These are phyloP conservation scores for Neodiprion virginianus DNA, from an alignment of 1,140 invertebrate genomes.

Conservation along the genomic window DNA sequence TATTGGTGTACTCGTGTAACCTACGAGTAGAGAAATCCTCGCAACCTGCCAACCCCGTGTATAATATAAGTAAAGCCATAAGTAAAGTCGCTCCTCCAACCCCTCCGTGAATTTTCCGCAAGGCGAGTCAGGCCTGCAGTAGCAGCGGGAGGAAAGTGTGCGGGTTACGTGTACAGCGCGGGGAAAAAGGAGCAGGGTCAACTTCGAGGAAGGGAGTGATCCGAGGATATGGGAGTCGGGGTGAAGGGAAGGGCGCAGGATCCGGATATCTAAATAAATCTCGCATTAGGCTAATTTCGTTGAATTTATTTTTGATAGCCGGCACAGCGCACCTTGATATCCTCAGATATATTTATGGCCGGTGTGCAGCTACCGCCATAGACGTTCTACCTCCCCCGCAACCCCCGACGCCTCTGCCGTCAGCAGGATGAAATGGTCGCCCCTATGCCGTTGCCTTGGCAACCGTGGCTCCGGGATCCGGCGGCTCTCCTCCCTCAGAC, in stretches of 20 bases:
- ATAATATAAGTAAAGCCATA: no score
- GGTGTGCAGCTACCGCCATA: constrained; percentile 32
- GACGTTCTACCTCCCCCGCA: constrained; percentile 25
- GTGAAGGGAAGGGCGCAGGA: background rate
- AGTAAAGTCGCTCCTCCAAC: no score
- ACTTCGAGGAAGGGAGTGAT: background rate
- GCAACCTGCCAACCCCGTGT: no score
- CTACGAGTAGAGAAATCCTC: no score
- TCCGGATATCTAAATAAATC: constrained; percentile 25
- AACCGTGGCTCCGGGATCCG: constrained; percentile 46
- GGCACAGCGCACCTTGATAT: constrained; percentile 21
- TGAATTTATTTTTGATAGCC: constrained; percentile 27
- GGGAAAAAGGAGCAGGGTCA: no score
- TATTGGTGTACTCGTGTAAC: no score
- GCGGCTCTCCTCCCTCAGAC: background rate
- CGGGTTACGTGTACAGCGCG: no score
- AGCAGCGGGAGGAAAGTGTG: no score
- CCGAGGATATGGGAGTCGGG: background rate
- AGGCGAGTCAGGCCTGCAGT: no score
- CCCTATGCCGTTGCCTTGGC: constrained; percentile 56
- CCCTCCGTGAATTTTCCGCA: no score
- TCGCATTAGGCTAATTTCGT: constrained; percentile 37
- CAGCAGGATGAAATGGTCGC: constrained; percentile 58
- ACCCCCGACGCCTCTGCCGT: constrained; percentile 47
- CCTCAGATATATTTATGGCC: constrained; percentile 37